Conservation (phyloP, 2,113 vertebrate genomes). For the Cryptotis parvus region DNA sequence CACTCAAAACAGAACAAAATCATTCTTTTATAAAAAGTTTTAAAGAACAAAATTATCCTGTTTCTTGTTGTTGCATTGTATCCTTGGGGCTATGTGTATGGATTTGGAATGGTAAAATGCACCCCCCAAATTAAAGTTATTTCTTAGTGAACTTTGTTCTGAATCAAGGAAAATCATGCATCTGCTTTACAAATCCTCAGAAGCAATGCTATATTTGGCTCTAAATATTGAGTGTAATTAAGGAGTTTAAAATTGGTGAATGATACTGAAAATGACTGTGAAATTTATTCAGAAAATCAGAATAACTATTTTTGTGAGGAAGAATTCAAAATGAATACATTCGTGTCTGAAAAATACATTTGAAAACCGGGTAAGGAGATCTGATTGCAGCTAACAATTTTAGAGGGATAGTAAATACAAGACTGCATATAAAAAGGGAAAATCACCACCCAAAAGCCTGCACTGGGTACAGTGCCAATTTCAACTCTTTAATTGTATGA, state of each 20-base stretch:
- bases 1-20: no score
- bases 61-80: background rate
- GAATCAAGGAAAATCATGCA: constrained; percentile 52
- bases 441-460: background rate
- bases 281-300: constrained; percentile 72
- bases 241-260: constrained; percentile 65
- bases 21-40: no score
- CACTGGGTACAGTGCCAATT: background rate
- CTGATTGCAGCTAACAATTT: constrained; percentile 29
- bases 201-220: constrained; percentile 69
- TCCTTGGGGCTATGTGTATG: background rate
- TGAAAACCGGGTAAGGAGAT: constrained; percentile 24
- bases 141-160: constrained; percentile 58
- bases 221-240: constrained; percentile 66
- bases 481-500: background rate
- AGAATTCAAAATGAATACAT: constrained; percentile 53
- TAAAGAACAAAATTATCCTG: background rate
- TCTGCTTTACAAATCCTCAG: constrained; percentile 62
- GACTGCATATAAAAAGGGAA: background rate
- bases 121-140: background rate
- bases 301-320: constrained; percentile 70
- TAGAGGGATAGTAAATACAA: constrained; percentile 48
- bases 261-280: constrained; percentile 67
- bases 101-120: background rate
- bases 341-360: constrained; percentile 57